Percentiles rank a stretch among this genome's conserved stretches.
These are phyloP conservation scores for Enhydra lutris DNA, from an alignment of 2,113 vertebrate species.

Conservation along the genomic window DNA sequence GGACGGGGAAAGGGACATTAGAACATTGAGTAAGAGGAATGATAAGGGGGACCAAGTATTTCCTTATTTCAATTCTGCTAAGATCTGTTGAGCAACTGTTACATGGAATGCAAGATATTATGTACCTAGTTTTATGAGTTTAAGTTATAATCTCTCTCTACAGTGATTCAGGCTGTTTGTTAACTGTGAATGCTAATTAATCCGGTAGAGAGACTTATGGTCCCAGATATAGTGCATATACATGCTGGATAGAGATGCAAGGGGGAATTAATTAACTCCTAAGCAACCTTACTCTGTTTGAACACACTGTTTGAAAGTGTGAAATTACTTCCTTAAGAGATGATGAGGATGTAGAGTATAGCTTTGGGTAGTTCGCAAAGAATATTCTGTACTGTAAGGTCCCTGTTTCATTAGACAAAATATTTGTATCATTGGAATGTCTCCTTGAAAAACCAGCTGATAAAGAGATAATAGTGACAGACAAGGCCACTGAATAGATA, in stretches of 20 bases:
- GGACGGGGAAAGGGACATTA: background rate
- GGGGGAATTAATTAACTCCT: slow-evolving; percentile 38
- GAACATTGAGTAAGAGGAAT: background rate
- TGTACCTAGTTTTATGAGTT: slow-evolving; percentile 42
- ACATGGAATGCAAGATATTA: background rate
- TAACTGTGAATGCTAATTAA: slow-evolving; percentile 65
- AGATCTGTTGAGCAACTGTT: background rate
- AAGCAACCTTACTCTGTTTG: slow-evolving; percentile 31
- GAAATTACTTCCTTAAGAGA: background rate
- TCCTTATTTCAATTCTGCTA: slow-evolving; percentile 7
- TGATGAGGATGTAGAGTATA: background rate
- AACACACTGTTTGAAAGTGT: slow-evolving; percentile 16
- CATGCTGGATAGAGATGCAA: background rate
- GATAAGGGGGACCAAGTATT: background rate
- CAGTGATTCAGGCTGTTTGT: slow-evolving; percentile 70
- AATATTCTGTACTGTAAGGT: background rate
- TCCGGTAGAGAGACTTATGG: background rate
- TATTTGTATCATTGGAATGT: slow-evolving; percentile 42
- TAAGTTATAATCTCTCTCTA: slow-evolving; percentile 63
- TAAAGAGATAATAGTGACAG: slow-evolving; percentile 53
- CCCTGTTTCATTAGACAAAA: slow-evolving; percentile 42
- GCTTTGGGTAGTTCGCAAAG: background rate
- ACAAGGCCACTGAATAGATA: slow-evolving; percentile 33
- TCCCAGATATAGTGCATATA: slow-evolving; percentile 7
- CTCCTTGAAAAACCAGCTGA: slow-evolving; percentile 30